Evolutionary conservation across 1,140 invertebrate species (phyloP), one percentile per base, ranked within the genome.

Genomic region (Lethrus apterus): DNA sequence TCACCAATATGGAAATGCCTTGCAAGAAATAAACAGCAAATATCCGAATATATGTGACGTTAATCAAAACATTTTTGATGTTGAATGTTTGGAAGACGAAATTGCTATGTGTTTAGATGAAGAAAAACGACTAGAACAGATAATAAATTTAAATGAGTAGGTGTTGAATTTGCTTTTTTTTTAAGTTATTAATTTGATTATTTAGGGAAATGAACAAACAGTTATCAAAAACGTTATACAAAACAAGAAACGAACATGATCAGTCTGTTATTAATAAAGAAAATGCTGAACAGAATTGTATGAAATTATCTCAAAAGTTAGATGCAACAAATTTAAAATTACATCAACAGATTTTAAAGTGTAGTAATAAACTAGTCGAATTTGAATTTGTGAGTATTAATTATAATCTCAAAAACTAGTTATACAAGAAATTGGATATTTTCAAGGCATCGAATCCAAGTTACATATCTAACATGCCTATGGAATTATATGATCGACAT

Each of bases 71-170:
- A 10, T 18, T 11, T 43, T 29, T 17, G 40, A 43, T 7, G 15
- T 43, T 43, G 40, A 43, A 8, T 43, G 40, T 19, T 30, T 43
- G 24, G 40, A 43, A 31, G 40, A 43, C n/a, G 40, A 43, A 11
- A 13, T 29, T 3, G 18, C 11, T 9, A n/a, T 30, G 23, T 18
- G 24, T 11, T 17, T 31, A 4, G 29, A 43, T 18, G 40, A 43
- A 10, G 18, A 31, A 26, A 2, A 15, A 5, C 10, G 18, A 1
- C 30, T 43, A 20, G 24, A 43, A 4, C 10, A 43, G 24, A 31
- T 43, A 8, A 15, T 43, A 5, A 9, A 17, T 7, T 29, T 31
- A 11, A 11, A 43, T 10, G 24, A 31, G 40, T 43, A 43, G 2
- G 15, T 43, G 10, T 5, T 30, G 8, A 11, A 43, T 9, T 29